These are phyloP conservation scores for Puntigrus tetrazona DNA, from an alignment of 2,113 vertebrate species.

Conservation along the genomic window DNA sequence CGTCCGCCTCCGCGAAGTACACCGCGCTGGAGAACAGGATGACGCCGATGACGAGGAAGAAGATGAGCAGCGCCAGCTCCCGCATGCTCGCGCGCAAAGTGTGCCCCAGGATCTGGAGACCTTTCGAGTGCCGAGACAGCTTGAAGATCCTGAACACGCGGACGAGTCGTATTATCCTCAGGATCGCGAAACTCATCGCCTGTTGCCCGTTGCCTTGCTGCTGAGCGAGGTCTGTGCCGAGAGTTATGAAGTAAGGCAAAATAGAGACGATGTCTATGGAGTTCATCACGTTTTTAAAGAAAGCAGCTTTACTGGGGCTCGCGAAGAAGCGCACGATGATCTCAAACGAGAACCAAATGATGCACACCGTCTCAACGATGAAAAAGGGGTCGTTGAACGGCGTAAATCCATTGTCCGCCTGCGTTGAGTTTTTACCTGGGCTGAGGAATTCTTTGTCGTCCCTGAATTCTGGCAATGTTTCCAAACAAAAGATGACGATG, in stretches of 20 bases:
- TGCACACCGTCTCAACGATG: slow-evolving; percentile 98
- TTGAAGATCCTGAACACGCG: slow-evolving; percentile 99
- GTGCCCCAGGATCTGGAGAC: slow-evolving; percentile 97
- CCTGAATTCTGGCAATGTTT: slow-evolving; percentile 94
- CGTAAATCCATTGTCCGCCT: slow-evolving; percentile 82
- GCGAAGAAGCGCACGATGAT: slow-evolving; percentile 95
- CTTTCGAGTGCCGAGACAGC: slow-evolving; percentile 96
- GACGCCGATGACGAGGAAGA: slow-evolving; percentile 97
- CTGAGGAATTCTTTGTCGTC: slow-evolving; percentile 88
- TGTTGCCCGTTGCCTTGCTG: slow-evolving; percentile 88
- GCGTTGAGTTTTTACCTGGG: slow-evolving; percentile 79
- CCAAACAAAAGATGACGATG: slow-evolving; percentile 96
- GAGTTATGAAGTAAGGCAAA: slow-evolving; percentile 99
- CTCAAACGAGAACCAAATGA: slow-evolving; percentile 99
- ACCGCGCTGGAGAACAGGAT: slow-evolving; percentile 99
- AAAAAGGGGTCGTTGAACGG: slow-evolving; percentile 98
- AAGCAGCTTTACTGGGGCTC: slow-evolving; percentile 90
- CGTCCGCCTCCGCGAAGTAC: slow-evolving; percentile 97
- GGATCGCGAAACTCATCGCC: slow-evolving; percentile 97
- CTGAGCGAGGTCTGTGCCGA: slow-evolving; percentile 95
- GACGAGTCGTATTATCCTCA: slow-evolving; percentile 96
- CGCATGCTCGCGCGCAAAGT: slow-evolving; percentile 96
- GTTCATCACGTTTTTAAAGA: slow-evolving; percentile 99
- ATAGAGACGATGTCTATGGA: slow-evolving; percentile 98
- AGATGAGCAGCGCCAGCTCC: slow-evolving; percentile 96